phyloP scores from a whole-genome alignment of 2,113 vertebrate species.

The Aptenodytes patagonicus region DNA sequence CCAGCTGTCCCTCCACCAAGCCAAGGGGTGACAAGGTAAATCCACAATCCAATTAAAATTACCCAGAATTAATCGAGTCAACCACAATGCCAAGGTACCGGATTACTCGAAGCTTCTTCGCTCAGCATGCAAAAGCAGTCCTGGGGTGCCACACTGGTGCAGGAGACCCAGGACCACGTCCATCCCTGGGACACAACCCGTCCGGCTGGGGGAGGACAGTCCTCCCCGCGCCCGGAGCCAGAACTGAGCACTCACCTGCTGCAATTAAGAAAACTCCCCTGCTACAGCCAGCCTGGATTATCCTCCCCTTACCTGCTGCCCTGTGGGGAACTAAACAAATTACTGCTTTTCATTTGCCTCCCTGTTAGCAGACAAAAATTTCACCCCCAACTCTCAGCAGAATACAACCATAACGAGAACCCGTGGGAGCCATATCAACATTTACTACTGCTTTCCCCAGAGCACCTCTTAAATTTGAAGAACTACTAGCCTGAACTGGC shows the following conservation, averaged over 20 bases:
- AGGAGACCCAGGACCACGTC: background rate
- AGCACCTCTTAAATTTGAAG: background rate
- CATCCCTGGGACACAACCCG: accelerated
- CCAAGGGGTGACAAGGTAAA: background rate
- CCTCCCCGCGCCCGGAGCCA: background rate
- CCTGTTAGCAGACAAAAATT: background rate
- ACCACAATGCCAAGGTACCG: accelerated
- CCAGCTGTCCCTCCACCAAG: background rate
- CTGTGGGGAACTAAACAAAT: accelerated
- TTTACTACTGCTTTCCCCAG: background rate
- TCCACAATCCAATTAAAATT: background rate
- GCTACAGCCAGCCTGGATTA: background rate
- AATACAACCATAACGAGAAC: accelerated
- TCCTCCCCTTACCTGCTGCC: background rate
- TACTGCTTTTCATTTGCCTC: background rate
- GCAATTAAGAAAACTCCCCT: too few relatives aligned
- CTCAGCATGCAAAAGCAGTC: background rate
- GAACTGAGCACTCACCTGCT: background rate
- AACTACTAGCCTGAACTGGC: background rate
- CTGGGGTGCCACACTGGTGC: accelerated
- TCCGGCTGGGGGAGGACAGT: accelerated
- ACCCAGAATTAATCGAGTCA: background rate
- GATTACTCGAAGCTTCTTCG: background rate
- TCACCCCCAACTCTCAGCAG: accelerated
- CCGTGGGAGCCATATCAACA: accelerated